Evolutionary conservation across 1,140 invertebrate genomes (phyloP).

Genomic region (Drosophila tsacasi): DNA sequence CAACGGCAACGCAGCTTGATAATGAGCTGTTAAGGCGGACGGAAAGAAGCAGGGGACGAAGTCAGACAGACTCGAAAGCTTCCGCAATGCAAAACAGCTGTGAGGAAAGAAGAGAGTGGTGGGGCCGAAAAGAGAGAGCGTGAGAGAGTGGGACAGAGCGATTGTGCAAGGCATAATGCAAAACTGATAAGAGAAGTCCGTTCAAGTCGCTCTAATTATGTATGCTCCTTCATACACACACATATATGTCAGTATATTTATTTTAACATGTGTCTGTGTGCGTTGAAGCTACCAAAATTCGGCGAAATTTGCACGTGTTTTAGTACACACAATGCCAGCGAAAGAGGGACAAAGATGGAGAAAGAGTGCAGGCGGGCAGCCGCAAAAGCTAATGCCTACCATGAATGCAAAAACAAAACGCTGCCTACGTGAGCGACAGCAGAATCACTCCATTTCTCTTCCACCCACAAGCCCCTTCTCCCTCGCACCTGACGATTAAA

Average conservation of each 20-base stretch:
- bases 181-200: constrained; percentile 50
- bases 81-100: constrained; percentile 73
- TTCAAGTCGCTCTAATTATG: constrained; percentile 27
- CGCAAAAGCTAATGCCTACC: constrained; percentile 1
- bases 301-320: constrained; percentile 66
- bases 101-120: constrained; percentile 6
- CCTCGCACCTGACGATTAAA: constrained; percentile 13
- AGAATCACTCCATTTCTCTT: constrained; percentile 18
- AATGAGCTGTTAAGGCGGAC: constrained; percentile 72
- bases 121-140: constrained; percentile 1
- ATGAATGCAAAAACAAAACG: constrained; percentile 57
- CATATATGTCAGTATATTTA: background rate
- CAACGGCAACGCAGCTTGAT: constrained; percentile 54
- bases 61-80: constrained; percentile 56
- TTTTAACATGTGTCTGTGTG: constrained; percentile 5
- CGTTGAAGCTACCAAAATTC: constrained; percentile 29
- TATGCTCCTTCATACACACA: background rate
- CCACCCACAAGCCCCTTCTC: constrained; percentile 5
- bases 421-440: constrained; percentile 72
- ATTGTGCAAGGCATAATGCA: constrained; percentile 58
- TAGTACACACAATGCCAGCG: constrained; percentile 29
- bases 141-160: constrained; percentile 3
- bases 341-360: constrained; percentile 1
- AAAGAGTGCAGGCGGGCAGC: constrained; percentile 17
- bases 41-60: constrained; percentile 48